Evolutionary conservation across 30 jellyfish, hydroid and myxozoan genomes (phyloP).

Genomic region (Aurelia aurita complex sp. Pacific): DNA sequence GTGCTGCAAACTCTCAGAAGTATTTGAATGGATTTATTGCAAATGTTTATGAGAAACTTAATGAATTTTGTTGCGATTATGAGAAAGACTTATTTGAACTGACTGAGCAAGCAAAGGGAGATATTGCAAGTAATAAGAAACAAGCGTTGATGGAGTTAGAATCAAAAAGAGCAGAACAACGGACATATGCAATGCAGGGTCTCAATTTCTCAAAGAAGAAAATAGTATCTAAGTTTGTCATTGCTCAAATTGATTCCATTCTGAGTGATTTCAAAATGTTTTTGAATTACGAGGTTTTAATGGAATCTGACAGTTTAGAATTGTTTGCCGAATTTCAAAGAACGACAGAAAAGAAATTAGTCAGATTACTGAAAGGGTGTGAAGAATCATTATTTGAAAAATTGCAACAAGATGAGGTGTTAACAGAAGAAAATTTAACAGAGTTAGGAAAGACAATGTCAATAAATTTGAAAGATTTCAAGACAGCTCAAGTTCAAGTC

Average conservation of each 20-base stretch:
- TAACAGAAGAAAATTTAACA: constrained; percentile 20
- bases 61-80: constrained; percentile 17
- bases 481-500: constrained; percentile 29
- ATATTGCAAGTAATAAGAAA: constrained; percentile 19
- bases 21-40: constrained; percentile 12
- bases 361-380: constrained; percentile 22
- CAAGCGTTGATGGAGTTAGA: constrained; percentile 57
- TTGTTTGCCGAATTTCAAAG: constrained; percentile 43
- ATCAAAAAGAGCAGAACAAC: constrained; percentile 7
- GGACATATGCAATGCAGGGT: constrained; percentile 11
- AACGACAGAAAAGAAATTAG: constrained; percentile 8
- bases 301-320: constrained; percentile 29
- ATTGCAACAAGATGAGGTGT: constrained; percentile 30
- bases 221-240: constrained; percentile 41
- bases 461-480: constrained; percentile 40
- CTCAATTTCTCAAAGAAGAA: constrained; percentile 30
- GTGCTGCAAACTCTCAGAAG: background rate
- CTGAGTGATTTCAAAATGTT: constrained; percentile 26
- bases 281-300: background rate
- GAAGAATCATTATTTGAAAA: constrained; percentile 51
- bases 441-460: constrained; percentile 36
- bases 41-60: constrained; percentile 18
- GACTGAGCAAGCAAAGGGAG: constrained; percentile 19
- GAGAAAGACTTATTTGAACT: constrained; percentile 25
- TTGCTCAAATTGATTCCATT: constrained; percentile 39